A percentile compares a stretch with the other conserved stretches of the same genome.
phyloP scores from a whole-genome alignment of 2,888 invertebrate genomes.

The Cotesia congregata region DNA sequence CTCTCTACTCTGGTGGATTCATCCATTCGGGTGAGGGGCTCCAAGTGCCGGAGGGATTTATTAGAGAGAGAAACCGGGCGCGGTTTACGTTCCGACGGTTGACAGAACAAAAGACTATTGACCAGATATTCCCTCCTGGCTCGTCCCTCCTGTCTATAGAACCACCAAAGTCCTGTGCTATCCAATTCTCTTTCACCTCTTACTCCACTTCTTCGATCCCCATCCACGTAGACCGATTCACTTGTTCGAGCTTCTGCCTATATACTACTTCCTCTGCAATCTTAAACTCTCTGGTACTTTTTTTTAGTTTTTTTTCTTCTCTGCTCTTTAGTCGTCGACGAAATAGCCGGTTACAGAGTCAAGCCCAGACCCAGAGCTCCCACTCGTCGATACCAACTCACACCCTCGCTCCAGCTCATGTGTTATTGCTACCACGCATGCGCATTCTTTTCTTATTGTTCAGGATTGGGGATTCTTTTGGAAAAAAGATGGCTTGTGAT shows the following conservation, averaged over 20 bases:
- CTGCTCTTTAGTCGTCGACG: neutral
- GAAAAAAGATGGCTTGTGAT: constrained; percentile 17
- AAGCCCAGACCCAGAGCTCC: neutral
- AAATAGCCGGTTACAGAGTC: constrained; percentile 24
- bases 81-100: constrained; percentile 66
- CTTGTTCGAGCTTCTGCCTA: neutral
- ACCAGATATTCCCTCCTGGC: constrained; percentile 49
- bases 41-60: constrained; percentile 13
- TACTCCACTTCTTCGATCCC: constrained; percentile 34
- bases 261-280: neutral
- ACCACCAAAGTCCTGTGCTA: constrained; percentile 30
- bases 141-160: constrained; percentile 24
- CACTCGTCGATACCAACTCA: neutral
- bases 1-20: too few relatives aligned
- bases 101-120: constrained; percentile 70
- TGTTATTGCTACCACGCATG: constrained; percentile 18
- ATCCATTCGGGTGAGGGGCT: constrained; percentile 19
- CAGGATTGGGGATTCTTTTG: neutral
- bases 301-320: too few relatives aligned
- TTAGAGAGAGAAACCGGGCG: constrained; percentile 47
- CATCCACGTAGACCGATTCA: neutral
- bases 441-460: neutral
- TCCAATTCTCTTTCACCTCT: constrained; percentile 42
- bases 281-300: neutral
- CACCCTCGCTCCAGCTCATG: constrained; percentile 18